Evolutionary conservation across 2,113 vertebrate genomes (phyloP).

Genomic region (Coturnix japonica): DNA sequence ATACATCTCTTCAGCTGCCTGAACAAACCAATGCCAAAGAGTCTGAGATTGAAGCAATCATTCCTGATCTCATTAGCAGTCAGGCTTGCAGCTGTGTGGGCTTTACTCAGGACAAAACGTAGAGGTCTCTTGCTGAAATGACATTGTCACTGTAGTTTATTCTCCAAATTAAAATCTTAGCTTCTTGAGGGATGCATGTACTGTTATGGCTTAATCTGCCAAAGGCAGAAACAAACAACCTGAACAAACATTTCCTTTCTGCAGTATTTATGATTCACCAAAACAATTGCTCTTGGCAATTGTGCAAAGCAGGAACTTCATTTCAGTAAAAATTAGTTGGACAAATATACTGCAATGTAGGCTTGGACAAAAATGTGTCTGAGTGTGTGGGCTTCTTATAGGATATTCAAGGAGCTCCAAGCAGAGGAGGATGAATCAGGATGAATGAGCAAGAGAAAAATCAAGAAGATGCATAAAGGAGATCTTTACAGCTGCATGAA

Average conservation of each 20-base stretch:
- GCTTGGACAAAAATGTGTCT: constrained; percentile 47
- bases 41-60: background rate
- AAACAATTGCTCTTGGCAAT: constrained; percentile 66
- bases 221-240: constrained; percentile 53
- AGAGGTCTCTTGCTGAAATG: background rate
- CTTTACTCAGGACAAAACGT: background rate
- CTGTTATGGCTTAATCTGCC: background rate
- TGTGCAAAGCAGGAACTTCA: constrained; percentile 51
- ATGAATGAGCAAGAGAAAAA: constrained; percentile 61
- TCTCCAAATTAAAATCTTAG: background rate
- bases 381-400: constrained; percentile 53
- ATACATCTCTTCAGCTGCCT: background rate
- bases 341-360: constrained; percentile 40
- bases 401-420: constrained; percentile 61
- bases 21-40: background rate
- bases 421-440: constrained; percentile 66
- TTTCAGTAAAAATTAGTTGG: constrained; percentile 53
- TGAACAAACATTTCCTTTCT: constrained; percentile 62
- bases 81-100: background rate
- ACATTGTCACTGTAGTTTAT: background rate
- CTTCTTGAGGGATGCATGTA: background rate
- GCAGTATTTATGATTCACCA: constrained; percentile 72
- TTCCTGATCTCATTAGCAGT: background rate
- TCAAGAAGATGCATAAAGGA: constrained; percentile 51
- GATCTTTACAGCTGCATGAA: constrained; percentile 59